Evolutionary conservation across 2,888 invertebrate species (phyloP).

Genomic region (Coleophora deauratella): DNA sequence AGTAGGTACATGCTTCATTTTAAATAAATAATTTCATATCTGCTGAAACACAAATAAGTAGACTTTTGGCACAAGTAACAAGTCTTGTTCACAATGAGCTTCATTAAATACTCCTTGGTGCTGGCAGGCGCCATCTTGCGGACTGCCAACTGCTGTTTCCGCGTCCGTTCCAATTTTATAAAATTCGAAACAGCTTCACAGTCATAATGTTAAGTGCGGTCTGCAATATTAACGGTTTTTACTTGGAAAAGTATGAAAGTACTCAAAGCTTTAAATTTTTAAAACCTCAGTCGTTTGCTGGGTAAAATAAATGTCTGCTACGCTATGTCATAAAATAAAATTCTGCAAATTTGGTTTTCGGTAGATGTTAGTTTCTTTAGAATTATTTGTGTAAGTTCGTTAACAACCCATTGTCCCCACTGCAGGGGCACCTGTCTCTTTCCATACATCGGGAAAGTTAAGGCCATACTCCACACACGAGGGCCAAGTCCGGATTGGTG

Average conservation of each 20-base stretch:
- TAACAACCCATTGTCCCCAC: too few relatives aligned
- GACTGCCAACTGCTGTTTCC: conserved; percentile 30
- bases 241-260: conserved; percentile 3
- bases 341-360: too few relatives aligned
- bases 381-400: too few relatives aligned
- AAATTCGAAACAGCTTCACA: conserved; percentile 13
- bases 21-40: too few relatives aligned
- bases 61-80: conserved; percentile 24
- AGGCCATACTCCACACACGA: too few relatives aligned
- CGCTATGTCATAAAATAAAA: too few relatives aligned
- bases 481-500: too few relatives aligned
- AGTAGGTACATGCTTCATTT: too few relatives aligned
- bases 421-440: too few relatives aligned
- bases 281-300: background rate
- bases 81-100: conserved; percentile 22
- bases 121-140: conserved; percentile 29
- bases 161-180: conserved; percentile 40
- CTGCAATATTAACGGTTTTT: conserved; percentile 6
- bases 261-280: background rate
- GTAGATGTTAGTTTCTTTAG: too few relatives aligned
- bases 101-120: conserved; percentile 21
- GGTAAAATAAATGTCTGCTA: too few relatives aligned
- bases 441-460: too few relatives aligned
- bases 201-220: conserved; percentile 1
- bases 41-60: conserved; percentile 14